Conservation (phyloP, 2,888 invertebrate species). For the Lasioglossum malachurum region DNA sequence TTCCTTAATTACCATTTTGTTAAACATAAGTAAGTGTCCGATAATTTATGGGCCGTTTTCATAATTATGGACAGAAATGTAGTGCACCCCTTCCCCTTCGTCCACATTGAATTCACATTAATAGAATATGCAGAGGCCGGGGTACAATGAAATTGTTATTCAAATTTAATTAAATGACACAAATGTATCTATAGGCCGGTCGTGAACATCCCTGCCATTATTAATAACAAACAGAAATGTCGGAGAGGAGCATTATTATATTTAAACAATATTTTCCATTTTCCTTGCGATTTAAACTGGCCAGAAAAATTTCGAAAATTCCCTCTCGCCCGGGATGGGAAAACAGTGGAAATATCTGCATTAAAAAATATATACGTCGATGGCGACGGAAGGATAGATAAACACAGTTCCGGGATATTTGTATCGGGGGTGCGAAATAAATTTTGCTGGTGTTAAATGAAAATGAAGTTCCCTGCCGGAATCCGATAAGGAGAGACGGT, state of each 20-base stretch:
- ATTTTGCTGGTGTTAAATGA: constrained; percentile 46
- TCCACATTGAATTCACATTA: background rate
- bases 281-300: background rate
- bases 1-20: too few relatives aligned
- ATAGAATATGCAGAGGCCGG: background rate
- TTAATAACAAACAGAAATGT: background rate
- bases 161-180: background rate
- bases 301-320: background rate
- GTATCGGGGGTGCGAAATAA: background rate
- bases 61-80: too few relatives aligned
- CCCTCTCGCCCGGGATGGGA: too few relatives aligned
- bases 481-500: constrained; percentile 63
- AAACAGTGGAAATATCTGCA: too few relatives aligned
- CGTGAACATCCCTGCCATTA: background rate
- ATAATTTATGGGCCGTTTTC: too few relatives aligned
- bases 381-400: background rate
- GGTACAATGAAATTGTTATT: background rate
- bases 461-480: constrained; percentile 50
- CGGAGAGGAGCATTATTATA: background rate
- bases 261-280: background rate
- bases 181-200: background rate
- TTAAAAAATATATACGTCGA: background rate
- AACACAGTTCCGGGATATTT: background rate
- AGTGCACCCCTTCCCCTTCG: background rate
- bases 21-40: too few relatives aligned